These are phyloP conservation scores for Gadus macrocephalus DNA, from an alignment of 2,113 vertebrate species.

Conservation along the genomic window DNA sequence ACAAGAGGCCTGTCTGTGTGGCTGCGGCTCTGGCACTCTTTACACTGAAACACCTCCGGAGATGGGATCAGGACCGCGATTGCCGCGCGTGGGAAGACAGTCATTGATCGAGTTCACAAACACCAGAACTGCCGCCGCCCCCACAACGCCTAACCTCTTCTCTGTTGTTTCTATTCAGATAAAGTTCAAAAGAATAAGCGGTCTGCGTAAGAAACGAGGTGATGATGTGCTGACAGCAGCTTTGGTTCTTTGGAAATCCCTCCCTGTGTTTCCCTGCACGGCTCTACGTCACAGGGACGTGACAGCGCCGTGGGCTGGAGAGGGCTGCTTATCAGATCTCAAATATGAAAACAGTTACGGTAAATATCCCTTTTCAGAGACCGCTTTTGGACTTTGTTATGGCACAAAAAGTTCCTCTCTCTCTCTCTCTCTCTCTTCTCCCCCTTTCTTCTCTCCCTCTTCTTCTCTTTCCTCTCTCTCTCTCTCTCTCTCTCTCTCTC, in stretches of 20 bases:
- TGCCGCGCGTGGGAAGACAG: conserved; percentile 15
- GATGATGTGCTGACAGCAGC: not conserved
- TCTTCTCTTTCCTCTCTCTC: too few relatives aligned
- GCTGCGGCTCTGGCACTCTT: conserved; percentile 2
- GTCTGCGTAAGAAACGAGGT: conserved; percentile 6
- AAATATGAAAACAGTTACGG: too few relatives aligned
- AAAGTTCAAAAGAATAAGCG: conserved; percentile 39
- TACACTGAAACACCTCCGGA: too few relatives aligned
- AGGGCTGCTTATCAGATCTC: too few relatives aligned
- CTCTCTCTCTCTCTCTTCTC: too few relatives aligned
- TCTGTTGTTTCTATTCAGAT: conserved; percentile 9
- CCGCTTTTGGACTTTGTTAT: too few relatives aligned
- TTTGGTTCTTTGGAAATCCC: not conserved
- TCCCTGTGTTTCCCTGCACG: not conserved
- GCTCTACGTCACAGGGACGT: not conserved
- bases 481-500: not conserved
- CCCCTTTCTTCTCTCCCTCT: too few relatives aligned
- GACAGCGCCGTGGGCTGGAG: not conserved
- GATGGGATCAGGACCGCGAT: not conserved
- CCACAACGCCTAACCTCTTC: conserved; percentile 17
- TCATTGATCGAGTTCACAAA: conserved; percentile 16
- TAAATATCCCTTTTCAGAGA: too few relatives aligned
- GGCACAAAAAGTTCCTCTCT: too few relatives aligned
- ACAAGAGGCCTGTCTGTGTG: conserved; percentile 24
- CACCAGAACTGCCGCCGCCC: conserved; percentile 26